Evolutionary conservation across 2,113 vertebrate genomes (phyloP), one percentile per base, ranked within the genome.

Genomic region (Myanophis thanlyinensis): DNA sequence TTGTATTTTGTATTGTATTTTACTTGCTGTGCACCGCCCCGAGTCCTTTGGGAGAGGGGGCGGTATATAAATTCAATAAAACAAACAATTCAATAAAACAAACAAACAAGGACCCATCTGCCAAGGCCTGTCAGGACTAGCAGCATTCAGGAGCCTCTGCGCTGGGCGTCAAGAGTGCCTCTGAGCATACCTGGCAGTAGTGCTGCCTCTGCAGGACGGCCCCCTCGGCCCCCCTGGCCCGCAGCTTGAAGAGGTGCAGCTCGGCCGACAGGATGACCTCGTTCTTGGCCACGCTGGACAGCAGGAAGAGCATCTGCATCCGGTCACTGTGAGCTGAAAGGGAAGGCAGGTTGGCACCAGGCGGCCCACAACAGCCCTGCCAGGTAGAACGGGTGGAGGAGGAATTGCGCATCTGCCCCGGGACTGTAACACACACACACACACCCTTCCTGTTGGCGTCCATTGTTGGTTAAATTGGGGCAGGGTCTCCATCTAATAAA

Each of bases 191-290:
- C 98, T 98, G 98, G 94, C 98, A 98, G 95, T 98, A 98, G 94
- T 99, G 98, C 20, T 98, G 98, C 48, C 98, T 98, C 92, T 96
- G 98, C 88, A 97, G 97, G 0, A 94, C 40, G 9, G 91, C 95
- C 10, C 95, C 92, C 0, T 94, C 85, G 0, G 97, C 92, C 20
- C 93, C 88, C 90, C 97, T 97, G 0, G 97, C 97, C 91, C 97
- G 96, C 87, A 99, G 97, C 92, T 98, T 98, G 96, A 99, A 99
- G 9, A 99, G 98, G 90, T 99, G 99, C 1, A 99, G 97, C 93
- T 99, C 98, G 1, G 98, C 98, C 0, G 98, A 98, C 27, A 99
- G 97, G 30, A 99, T 96, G 94, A 98, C 98, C 97, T 99, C 99
- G 0, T 94, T 98, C 93, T 97, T 98, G 80, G 98, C 97, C 20